Conservation (phyloP, 1,140 invertebrate species). For the Saccostrea cuccullata region DNA sequence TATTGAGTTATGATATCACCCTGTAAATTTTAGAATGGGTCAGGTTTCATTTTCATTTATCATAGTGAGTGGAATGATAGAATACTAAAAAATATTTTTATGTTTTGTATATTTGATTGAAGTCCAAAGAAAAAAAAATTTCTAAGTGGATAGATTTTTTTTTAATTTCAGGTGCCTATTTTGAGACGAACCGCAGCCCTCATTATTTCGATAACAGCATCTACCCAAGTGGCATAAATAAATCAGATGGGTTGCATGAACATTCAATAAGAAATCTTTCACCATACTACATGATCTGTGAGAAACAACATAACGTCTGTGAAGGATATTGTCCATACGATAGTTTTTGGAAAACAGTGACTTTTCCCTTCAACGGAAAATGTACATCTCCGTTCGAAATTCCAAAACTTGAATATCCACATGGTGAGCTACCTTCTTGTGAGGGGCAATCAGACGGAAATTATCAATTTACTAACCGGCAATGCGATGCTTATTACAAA, state of each 20-base stretch:
- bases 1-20: too few species aligned
- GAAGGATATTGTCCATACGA: background rate
- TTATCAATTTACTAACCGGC: background rate
- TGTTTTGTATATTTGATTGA: background rate
- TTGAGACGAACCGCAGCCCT: background rate
- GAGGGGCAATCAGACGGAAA: background rate
- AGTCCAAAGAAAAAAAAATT: background rate
- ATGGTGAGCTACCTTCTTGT: background rate
- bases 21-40: too few species aligned
- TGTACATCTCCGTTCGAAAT: background rate
- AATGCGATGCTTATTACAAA: background rate
- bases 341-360: background rate
- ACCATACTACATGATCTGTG: background rate
- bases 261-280: background rate
- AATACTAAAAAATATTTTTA: background rate
- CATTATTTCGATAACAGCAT: background rate
- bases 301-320: background rate
- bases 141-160: background rate
- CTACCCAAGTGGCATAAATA: background rate
- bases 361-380: background rate
- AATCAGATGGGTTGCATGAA: background rate
- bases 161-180: background rate
- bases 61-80: too few species aligned
- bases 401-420: background rate
- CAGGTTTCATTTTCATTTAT: too few species aligned